phyloP scores from a whole-genome alignment of 2,888 invertebrate species.

The Dicranocentrus wangi region DNA sequence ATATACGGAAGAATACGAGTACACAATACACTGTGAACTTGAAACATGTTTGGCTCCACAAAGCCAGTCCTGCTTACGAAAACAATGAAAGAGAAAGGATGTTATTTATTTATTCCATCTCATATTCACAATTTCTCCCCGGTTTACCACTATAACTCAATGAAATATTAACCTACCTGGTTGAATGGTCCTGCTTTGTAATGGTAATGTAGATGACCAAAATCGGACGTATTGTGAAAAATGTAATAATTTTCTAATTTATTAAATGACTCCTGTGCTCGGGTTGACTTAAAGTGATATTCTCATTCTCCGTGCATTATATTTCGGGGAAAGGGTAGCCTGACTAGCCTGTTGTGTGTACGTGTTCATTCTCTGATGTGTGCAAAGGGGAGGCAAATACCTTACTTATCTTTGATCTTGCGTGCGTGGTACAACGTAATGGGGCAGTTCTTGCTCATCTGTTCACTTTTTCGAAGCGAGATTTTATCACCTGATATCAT shows the following conservation, averaged over 20 bases:
- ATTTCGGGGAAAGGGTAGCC: conserved; percentile 19
- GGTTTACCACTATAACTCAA: conserved; percentile 16
- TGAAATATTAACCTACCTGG: conserved; percentile 23
- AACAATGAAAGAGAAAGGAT: neutral
- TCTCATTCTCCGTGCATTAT: neutral
- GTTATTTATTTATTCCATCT: too few species aligned
- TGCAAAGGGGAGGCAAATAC: conserved; percentile 4
- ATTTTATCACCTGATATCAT: conserved; percentile 67
- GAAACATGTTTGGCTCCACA: conserved; percentile 21
- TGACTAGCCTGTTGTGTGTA: too few species aligned
- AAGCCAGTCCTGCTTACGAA: neutral
- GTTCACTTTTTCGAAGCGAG: conserved; percentile 58
- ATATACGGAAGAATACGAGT: neutral
- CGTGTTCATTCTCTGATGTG: neutral
- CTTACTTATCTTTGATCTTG: conserved; percentile 22
- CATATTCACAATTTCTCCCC: too few species aligned
- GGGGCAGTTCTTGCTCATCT: conserved; percentile 63
- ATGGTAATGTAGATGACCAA: neutral
- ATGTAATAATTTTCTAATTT: conserved; percentile 57
- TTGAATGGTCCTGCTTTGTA: neutral
- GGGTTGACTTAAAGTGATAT: conserved; percentile 58
- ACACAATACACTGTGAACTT: neutral
- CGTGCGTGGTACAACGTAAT: conserved; percentile 49
- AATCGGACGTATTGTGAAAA: neutral
- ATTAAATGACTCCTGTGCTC: conserved; percentile 46